Evolutionary conservation across 2,113 vertebrate species (phyloP), one percentile per base, ranked within the genome.

Genomic region (Lasiurus borealis): DNA sequence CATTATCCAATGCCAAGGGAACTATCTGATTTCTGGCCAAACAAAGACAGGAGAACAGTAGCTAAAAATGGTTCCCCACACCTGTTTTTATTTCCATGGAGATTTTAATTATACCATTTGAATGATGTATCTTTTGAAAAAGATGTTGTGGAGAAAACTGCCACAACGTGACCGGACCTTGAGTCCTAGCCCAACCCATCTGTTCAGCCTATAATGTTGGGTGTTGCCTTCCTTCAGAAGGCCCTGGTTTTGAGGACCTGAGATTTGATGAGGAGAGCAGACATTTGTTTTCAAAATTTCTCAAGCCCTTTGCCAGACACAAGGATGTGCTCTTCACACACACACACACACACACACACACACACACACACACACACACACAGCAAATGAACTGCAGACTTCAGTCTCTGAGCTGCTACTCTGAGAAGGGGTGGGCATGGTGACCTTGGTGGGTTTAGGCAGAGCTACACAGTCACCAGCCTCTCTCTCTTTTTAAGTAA

Each of bases 61-160:
- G 5, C 29, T 77, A 5, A 52, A 85, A 94, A 73, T 54, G 46
- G 8, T 36, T 73, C 31, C 57, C 14, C 10, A 25, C 34, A 64
- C 14, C 50, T 76, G 80, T 44, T 94, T 92, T 88, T 88, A 87
- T 73, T 95, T 69, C 71, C 18, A 36, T 11, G 23, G 14, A 54
- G 27, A 92, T 78, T 81, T 57, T 23, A 54, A 48, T 77, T 36
- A 64, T 34, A 93, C 80, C 31, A 44, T 66, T 83, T 77, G 15
- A 92, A 85, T 90, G 69, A 34, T n/a, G n/a, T 36, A 50, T 46
- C 9, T 8, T 90, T 36, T 52, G 68, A 9, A 81, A 82, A 85
- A 76, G 10, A 48, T 72, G 85, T 90, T 85, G n/a, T 88, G 73
- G 34, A 19, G 19, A 44, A 66, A 93, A 68, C 40, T 85, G 34